Evolutionary conservation across 2,113 vertebrate genomes (phyloP).

Genomic region (Corythoichthys haematopterus): DNA sequence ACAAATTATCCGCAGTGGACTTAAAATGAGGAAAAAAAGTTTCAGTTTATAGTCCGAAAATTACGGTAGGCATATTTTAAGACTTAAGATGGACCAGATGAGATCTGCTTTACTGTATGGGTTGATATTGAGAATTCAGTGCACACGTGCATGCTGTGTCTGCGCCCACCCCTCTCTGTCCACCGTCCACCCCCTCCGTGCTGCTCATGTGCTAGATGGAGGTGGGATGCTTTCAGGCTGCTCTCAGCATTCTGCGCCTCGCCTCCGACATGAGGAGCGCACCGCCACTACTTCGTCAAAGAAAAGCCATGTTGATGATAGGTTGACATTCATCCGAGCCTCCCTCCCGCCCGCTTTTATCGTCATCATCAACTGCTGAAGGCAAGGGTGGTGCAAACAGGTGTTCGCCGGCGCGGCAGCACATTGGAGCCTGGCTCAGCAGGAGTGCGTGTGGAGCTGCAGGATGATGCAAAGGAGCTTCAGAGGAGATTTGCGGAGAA

Average conservation of each 20-base stretch:
- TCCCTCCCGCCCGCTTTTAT: neutral
- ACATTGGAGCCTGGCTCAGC: conserved; percentile 33
- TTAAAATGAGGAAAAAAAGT: too few species aligned
- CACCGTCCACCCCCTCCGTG: conserved; percentile 25
- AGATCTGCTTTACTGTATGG: neutral
- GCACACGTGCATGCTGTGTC: conserved; percentile 12
- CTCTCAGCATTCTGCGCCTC: conserved; percentile 30
- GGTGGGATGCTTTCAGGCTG: conserved; percentile 48
- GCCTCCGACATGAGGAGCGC: conserved; percentile 38
- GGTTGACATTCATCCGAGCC: neutral
- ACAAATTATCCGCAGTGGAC: too few species aligned
- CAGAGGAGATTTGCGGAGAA: conserved; percentile 19
- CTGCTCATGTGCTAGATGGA: conserved; percentile 42
- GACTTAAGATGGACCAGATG: neutral
- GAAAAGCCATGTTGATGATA: neutral
- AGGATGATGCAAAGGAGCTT: conserved; percentile 29
- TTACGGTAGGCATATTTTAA: too few species aligned
- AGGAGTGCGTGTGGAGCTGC: conserved; percentile 40
- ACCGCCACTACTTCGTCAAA: conserved; percentile 4
- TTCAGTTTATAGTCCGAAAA: too few species aligned
- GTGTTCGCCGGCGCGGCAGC: conserved; percentile 58
- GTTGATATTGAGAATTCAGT: neutral
- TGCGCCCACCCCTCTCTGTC: neutral
- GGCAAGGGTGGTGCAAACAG: conserved; percentile 61
- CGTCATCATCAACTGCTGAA: conserved; percentile 3